Conservation (phyloP, 2,113 vertebrate species). For the Cnemophilus loriae region DNA sequence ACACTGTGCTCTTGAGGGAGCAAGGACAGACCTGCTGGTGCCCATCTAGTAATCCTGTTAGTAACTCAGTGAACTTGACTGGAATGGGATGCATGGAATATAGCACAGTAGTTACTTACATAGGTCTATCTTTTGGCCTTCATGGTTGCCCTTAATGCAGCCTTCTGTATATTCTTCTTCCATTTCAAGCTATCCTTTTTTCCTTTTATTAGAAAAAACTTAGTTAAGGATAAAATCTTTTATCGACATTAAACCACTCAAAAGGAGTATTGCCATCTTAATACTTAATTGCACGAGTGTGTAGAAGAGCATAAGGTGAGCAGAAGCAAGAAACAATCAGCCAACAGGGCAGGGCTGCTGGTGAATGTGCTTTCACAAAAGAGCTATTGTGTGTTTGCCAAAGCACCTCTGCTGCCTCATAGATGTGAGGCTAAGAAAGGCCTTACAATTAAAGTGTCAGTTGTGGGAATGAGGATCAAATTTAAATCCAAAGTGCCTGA, state of each 20-base stretch:
- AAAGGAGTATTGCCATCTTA: background rate
- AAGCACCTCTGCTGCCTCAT: background rate
- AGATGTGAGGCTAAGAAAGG: background rate
- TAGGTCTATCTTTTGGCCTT: background rate
- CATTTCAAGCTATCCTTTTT: background rate
- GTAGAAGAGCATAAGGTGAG: background rate
- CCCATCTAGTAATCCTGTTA: background rate
- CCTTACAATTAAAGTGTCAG: background rate
- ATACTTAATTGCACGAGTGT: background rate
- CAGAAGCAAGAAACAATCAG: background rate
- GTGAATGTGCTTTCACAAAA: background rate
- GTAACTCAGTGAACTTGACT: background rate
- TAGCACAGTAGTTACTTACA: background rate
- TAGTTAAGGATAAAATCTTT: background rate
- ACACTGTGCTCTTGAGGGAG: background rate
- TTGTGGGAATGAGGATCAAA: constrained; percentile 46
- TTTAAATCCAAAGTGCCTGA: constrained; percentile 4
- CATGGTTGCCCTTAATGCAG: background rate
- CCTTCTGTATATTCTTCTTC: background rate
- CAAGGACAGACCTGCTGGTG: background rate
- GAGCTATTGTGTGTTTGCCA: constrained; percentile 47
- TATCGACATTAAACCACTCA: background rate
- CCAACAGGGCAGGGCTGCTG: background rate
- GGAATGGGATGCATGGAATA: background rate
- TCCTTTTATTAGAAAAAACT: background rate